These are phyloP conservation scores for Melinaea marsaeus DNA, from an alignment of 2,888 invertebrate genomes.

Conservation along the genomic window DNA sequence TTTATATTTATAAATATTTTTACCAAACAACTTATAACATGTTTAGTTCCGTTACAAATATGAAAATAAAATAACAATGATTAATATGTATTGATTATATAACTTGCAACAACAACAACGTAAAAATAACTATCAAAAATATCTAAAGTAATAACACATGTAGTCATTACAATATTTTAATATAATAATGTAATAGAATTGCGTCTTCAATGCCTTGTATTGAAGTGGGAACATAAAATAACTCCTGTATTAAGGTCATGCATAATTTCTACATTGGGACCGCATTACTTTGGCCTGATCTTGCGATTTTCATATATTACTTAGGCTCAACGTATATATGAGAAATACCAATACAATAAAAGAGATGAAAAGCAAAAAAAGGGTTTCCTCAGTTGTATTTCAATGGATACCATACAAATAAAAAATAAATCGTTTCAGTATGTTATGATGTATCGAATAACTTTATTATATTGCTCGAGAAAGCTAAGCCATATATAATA, in stretches of 20 bases:
- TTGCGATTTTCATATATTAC: slow-evolving; percentile 23
- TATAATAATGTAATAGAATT: neutral
- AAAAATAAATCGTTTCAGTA: neutral
- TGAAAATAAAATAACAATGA: neutral
- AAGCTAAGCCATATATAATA: no score
- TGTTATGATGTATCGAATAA: neutral
- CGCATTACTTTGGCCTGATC: slow-evolving; percentile 24
- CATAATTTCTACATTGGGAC: slow-evolving; percentile 23
- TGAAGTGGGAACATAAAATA: slow-evolving; percentile 19
- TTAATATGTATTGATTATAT: neutral
- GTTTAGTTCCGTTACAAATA: neutral
- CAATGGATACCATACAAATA: neutral
- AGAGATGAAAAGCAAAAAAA: neutral
- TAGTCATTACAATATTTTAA: neutral
- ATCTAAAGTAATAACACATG: neutral
- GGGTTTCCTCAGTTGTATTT: neutral
- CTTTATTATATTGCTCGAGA: neutral
- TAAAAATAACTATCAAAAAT: neutral
- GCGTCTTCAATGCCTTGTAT: slow-evolving; percentile 13
- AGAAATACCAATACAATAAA: slow-evolving; percentile 11
- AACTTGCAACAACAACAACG: no score
- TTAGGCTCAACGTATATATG: slow-evolving; percentile 15
- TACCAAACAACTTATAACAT: no score
- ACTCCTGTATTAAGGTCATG: slow-evolving; percentile 24
- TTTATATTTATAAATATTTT: no score